Conservation (phyloP, 1,140 invertebrate genomes). For the Lucilia sericata region DNA sequence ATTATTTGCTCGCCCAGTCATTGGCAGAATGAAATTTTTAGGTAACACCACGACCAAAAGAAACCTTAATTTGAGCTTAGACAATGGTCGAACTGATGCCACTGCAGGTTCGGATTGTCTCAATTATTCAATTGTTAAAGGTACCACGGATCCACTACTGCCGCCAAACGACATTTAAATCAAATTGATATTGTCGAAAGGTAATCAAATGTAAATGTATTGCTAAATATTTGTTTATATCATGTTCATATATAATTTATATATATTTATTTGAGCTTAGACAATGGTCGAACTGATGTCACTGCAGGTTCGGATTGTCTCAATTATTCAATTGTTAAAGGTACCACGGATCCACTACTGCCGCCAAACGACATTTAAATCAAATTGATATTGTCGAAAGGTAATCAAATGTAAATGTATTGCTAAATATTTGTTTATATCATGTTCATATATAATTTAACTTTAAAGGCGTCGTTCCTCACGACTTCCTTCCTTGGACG, state of each 20-base stretch:
- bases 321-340: conserved; percentile 64
- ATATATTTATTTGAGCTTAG: conserved; percentile 63
- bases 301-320: conserved; percentile 61
- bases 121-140: conserved; percentile 64
- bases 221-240: too few relatives aligned
- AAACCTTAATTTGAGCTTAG: conserved; percentile 63
- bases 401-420: conserved; percentile 35
- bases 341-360: conserved; percentile 56
- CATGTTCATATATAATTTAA: not conserved
- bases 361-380: conserved; percentile 64
- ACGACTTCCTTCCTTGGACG: conserved; percentile 51
- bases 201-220: conserved; percentile 35
- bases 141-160: conserved; percentile 56
- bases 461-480: conserved; percentile 42
- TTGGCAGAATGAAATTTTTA: conserved; percentile 59
- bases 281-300: conserved; percentile 54
- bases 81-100: conserved; percentile 54
- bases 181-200: conserved; percentile 61
- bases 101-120: conserved; percentile 61
- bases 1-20: conserved; percentile 58
- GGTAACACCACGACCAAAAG: conserved; percentile 56
- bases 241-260: too few relatives aligned
- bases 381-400: conserved; percentile 61
- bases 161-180: conserved; percentile 64
- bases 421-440: not conserved